Conservation (phyloP, 2,113 vertebrate genomes). For the Pelmatolapia mariae region DNA sequence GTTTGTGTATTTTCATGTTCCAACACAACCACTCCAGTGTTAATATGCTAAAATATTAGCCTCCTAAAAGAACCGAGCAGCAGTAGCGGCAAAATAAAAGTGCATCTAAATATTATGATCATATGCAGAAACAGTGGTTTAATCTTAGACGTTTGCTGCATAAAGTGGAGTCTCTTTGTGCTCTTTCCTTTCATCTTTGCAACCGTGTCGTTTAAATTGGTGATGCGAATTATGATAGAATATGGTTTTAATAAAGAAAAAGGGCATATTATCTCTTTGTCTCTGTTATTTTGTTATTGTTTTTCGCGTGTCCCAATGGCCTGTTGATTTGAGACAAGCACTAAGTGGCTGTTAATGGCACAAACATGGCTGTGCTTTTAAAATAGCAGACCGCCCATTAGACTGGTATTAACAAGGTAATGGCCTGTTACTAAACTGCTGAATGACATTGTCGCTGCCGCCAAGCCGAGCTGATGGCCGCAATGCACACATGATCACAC, state of each 20-base stretch:
- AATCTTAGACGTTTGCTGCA: neutral
- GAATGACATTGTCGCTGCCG: slow-evolving; percentile 65
- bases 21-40: neutral
- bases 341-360: slow-evolving; percentile 75
- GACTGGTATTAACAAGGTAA: slow-evolving; percentile 81
- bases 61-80: neutral
- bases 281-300: slow-evolving; percentile 54
- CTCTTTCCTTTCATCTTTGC: neutral
- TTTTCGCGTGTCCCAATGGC: slow-evolving; percentile 40
- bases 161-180: neutral
- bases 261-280: slow-evolving; percentile 17
- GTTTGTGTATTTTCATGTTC: neutral
- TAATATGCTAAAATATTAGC: neutral
- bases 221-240: neutral
- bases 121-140: neutral
- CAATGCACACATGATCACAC: slow-evolving; percentile 1
- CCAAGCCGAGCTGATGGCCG: slow-evolving; percentile 15
- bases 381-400: slow-evolving; percentile 82
- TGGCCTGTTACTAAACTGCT: slow-evolving; percentile 82
- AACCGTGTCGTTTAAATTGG: neutral
- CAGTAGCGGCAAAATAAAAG: neutral
- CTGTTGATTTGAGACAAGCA: slow-evolving; percentile 55
- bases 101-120: neutral
- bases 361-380: slow-evolving; percentile 73
- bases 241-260: slow-evolving; percentile 22